phyloP scores from a whole-genome alignment of 2,888 invertebrate genomes.

The Epiblema foenella region DNA sequence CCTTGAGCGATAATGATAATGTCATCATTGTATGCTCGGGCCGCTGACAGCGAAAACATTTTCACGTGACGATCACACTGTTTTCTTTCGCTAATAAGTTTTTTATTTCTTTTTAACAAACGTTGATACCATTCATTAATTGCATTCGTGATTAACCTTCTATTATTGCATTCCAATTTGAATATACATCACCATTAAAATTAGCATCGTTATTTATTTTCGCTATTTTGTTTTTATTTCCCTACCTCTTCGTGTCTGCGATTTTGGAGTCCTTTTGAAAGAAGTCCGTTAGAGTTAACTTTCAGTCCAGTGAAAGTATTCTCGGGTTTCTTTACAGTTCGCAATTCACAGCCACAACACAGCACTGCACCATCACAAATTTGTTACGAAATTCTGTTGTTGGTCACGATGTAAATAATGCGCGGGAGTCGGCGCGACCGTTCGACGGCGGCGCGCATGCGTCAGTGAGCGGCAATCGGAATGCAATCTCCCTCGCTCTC shows the following conservation, averaged over 20 bases:
- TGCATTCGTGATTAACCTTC: slow-evolving; percentile 18
- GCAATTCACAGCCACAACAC: slow-evolving; percentile 67
- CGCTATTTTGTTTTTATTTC: slow-evolving; percentile 56
- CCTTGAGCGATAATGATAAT: slow-evolving; percentile 50
- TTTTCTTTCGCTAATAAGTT: slow-evolving; percentile 51
- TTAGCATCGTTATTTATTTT: not conserved
- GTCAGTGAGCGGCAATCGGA: slow-evolving; percentile 59
- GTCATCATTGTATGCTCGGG: slow-evolving; percentile 44
- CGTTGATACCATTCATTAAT: slow-evolving; percentile 37
- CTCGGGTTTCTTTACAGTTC: slow-evolving; percentile 63
- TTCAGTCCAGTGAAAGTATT: slow-evolving; percentile 85
- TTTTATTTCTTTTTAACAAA: slow-evolving; percentile 40
- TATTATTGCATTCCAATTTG: not conserved
- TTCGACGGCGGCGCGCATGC: slow-evolving; percentile 56
- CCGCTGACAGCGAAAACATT: slow-evolving; percentile 51
- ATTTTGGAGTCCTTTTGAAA: slow-evolving; percentile 63
- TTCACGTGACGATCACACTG: slow-evolving; percentile 50
- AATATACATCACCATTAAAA: slow-evolving; percentile 5
- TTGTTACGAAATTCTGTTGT: slow-evolving; percentile 62
- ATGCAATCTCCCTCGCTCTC: slow-evolving; percentile 82
- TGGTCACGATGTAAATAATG: slow-evolving; percentile 56
- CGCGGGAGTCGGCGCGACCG: slow-evolving; percentile 50
- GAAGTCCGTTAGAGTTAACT: slow-evolving; percentile 82
- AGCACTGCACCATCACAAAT: slow-evolving; percentile 62
- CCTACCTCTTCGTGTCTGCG: slow-evolving; percentile 69